Conservation (phyloP, 1,140 invertebrate genomes). For the Platyscapa corneri region DNA sequence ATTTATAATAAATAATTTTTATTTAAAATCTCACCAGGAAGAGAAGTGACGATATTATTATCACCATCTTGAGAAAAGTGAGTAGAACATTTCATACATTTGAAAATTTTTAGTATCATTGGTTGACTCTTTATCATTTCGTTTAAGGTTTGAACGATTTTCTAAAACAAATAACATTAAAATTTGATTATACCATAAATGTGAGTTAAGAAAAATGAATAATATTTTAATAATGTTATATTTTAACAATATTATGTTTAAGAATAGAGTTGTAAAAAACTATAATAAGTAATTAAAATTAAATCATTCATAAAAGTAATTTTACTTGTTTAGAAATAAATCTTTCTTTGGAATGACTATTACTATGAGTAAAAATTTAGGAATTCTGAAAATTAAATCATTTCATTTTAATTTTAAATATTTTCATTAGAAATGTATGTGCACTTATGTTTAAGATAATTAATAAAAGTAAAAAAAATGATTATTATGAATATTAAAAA, state of each 20-base stretch:
- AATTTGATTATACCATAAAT: slow-evolving; percentile 11
- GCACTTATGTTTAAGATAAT: too few species aligned
- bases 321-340: too few species aligned
- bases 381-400: too few species aligned
- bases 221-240: neutral
- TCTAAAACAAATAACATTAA: slow-evolving; percentile 64
- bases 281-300: too few species aligned
- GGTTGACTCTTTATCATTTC: slow-evolving; percentile 73
- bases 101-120: slow-evolving; percentile 75
- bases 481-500: too few species aligned
- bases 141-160: slow-evolving; percentile 74
- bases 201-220: neutral
- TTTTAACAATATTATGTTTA: neutral
- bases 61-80: slow-evolving; percentile 76
- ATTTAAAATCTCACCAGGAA: slow-evolving; percentile 57
- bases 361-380: too few species aligned
- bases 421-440: too few species aligned
- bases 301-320: too few species aligned
- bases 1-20: neutral
- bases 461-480: too few species aligned
- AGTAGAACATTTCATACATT: slow-evolving; percentile 79
- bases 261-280: neutral
- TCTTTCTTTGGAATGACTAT: too few species aligned
- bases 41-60: slow-evolving; percentile 57
- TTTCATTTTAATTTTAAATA: too few species aligned